These are phyloP conservation scores for Clunio marinus DNA, from an alignment of 2,888 invertebrate species.

Conservation along the genomic window DNA sequence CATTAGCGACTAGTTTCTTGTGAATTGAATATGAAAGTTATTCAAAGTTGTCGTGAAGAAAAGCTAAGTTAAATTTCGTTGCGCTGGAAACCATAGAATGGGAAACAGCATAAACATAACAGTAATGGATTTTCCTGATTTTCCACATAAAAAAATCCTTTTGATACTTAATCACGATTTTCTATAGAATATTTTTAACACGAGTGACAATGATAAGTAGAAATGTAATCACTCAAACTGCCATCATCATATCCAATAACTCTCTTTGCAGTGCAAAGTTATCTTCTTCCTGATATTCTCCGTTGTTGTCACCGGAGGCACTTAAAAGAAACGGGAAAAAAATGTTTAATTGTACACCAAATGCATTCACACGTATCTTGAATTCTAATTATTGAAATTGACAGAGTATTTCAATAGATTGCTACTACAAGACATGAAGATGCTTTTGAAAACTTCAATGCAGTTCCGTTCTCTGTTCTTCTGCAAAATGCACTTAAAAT, in stretches of 20 bases:
- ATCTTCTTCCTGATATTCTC: too few species aligned
- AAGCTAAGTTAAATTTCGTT: too few species aligned
- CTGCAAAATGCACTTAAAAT: conserved; percentile 20
- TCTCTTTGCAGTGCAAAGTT: conserved; percentile 5
- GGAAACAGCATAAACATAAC: too few species aligned
- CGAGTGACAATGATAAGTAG: conserved; percentile 26
- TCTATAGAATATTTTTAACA: too few species aligned
- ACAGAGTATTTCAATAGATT: neutral
- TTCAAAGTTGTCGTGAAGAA: conserved; percentile 9
- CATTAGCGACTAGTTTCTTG: conserved; percentile 21
- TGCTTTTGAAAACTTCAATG: too few species aligned
- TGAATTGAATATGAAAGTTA: too few species aligned
- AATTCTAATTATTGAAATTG: conserved; percentile 39
- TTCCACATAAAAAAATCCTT: neutral
- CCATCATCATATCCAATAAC: conserved; percentile 11
- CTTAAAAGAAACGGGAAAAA: conserved; percentile 14
- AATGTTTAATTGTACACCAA: conserved; percentile 23
- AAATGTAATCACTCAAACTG: conserved; percentile 18
- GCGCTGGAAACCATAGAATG: too few species aligned
- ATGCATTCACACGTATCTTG: conserved; percentile 33
- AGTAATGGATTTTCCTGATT: too few species aligned
- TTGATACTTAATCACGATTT: too few species aligned
- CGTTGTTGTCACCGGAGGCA: conserved; percentile 4
- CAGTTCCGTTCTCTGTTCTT: neutral
- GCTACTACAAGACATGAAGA: too few species aligned